Conservation (phyloP, 2,113 vertebrate species). For the Gasterosteus aculeatus region DNA sequence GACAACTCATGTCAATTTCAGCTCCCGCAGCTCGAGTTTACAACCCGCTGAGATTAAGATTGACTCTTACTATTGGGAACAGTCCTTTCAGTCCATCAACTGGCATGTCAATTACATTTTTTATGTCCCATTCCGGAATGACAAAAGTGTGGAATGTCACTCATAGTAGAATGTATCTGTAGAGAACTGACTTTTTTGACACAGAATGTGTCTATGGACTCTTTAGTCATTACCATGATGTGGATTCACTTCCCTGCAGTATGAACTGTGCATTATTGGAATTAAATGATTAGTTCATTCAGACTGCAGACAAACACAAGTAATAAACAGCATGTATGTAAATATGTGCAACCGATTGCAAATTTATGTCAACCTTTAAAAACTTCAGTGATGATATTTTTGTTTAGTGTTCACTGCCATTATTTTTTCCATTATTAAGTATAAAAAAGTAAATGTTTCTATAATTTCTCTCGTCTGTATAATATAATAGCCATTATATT, state of each 20-base stretch:
- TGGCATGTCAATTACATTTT: conserved; percentile 50
- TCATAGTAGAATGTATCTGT: conserved; percentile 26
- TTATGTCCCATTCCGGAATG: conserved; percentile 47
- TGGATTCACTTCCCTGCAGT: conserved; percentile 13
- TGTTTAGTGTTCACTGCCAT: not conserved
- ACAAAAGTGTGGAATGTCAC: conserved; percentile 37
- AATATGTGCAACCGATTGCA: not conserved
- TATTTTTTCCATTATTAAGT: no score
- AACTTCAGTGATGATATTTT: not conserved
- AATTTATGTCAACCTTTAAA: not conserved
- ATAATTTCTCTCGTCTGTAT: not conserved
- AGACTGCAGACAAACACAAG: not conserved
- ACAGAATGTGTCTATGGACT: conserved; percentile 35
- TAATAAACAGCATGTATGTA: not conserved
- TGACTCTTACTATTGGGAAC: conserved; percentile 42
- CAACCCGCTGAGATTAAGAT: conserved; percentile 43
- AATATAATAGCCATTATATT: not conserved
- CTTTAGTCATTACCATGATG: conserved; percentile 10
- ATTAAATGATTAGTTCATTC: not conserved
- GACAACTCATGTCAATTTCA: conserved; percentile 19
- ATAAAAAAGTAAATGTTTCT: not conserved
- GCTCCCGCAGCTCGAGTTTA: conserved; percentile 13
- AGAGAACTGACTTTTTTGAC: conserved; percentile 19
- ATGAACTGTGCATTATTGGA: conserved; percentile 11
- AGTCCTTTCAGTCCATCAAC: conserved; percentile 42